These are phyloP conservation scores for Colossoma macropomum DNA, from an alignment of 2,113 vertebrate genomes.

Conservation along the genomic window DNA sequence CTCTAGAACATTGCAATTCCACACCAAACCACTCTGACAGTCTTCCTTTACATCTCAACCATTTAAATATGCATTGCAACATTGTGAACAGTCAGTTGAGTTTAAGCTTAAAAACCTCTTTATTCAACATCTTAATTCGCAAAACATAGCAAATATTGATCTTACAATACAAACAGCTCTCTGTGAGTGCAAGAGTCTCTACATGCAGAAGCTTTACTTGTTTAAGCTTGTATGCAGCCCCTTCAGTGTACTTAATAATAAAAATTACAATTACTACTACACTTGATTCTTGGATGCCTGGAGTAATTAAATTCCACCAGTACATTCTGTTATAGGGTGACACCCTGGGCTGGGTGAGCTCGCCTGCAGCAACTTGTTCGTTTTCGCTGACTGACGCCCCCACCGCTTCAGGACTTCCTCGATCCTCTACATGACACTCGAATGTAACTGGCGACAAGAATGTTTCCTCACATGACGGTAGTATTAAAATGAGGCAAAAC, in stretches of 20 bases:
- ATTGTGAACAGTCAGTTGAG: too few relatives aligned
- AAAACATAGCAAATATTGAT: too few relatives aligned
- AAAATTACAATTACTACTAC: neutral
- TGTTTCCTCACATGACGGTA: neutral
- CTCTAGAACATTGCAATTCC: too few relatives aligned
- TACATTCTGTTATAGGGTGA: conserved; percentile 18
- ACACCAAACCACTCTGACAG: too few relatives aligned
- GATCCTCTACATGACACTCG: conserved; percentile 10
- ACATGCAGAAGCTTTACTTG: neutral
- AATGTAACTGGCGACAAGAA: neutral
- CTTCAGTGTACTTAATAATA: neutral
- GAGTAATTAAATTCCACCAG: conserved; percentile 28
- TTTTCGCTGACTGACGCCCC: conserved; percentile 19
- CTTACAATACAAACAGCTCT: too few relatives aligned
- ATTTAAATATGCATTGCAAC: too few relatives aligned
- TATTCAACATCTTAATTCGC: too few relatives aligned
- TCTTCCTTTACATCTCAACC: too few relatives aligned
- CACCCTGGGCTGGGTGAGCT: conserved; percentile 6
- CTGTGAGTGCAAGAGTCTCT: too few relatives aligned
- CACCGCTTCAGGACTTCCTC: conserved; percentile 22
- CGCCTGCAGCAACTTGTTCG: conserved; percentile 44
- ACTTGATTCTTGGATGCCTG: neutral
- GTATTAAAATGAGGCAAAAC: conserved; percentile 8
- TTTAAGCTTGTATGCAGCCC: neutral
- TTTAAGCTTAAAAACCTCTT: too few relatives aligned